Evolutionary conservation across 2,888 invertebrate genomes (phyloP).

Genomic region (Xylocampa areola): DNA sequence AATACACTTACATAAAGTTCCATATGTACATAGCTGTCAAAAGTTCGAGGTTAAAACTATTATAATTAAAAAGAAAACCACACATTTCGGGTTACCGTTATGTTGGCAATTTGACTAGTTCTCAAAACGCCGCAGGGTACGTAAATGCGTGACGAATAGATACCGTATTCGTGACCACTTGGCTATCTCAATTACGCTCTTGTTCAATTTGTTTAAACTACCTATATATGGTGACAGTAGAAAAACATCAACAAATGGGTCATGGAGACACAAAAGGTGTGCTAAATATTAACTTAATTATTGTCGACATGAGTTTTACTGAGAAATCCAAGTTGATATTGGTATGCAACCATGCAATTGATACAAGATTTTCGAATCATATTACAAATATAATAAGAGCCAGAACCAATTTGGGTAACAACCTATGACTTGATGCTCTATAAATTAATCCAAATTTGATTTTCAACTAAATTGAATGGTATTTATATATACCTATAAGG

Average conservation of each 20-base stretch:
- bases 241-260: conserved; percentile 61
- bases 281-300: conserved; percentile 37
- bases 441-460: conserved; percentile 14
- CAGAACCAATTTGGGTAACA: conserved; percentile 9
- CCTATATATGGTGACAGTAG: conserved; percentile 58
- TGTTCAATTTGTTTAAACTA: conserved; percentile 64
- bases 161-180: conserved; percentile 75
- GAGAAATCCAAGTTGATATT: not conserved
- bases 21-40: conserved; percentile 37
- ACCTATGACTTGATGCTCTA: conserved; percentile 10
- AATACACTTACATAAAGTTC: conserved; percentile 35
- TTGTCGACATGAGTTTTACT: conserved; percentile 3
- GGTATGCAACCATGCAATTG: not conserved
- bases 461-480: conserved; percentile 20
- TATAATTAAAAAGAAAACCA: conserved; percentile 51
- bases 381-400: not conserved
- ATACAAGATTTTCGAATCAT: not conserved
- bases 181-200: conserved; percentile 67
- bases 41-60: conserved; percentile 47
- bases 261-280: conserved; percentile 40
- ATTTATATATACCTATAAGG: conserved; percentile 25
- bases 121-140: conserved; percentile 70
- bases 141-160: conserved; percentile 59
- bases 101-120: conserved; percentile 71
- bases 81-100: conserved; percentile 65